A percentile compares a stretch with the other conserved stretches of the same genome.
These are phyloP conservation scores for Oreortyx pictus DNA, from an alignment of 2,797 vertebrate genomes.

Conservation along the genomic window DNA sequence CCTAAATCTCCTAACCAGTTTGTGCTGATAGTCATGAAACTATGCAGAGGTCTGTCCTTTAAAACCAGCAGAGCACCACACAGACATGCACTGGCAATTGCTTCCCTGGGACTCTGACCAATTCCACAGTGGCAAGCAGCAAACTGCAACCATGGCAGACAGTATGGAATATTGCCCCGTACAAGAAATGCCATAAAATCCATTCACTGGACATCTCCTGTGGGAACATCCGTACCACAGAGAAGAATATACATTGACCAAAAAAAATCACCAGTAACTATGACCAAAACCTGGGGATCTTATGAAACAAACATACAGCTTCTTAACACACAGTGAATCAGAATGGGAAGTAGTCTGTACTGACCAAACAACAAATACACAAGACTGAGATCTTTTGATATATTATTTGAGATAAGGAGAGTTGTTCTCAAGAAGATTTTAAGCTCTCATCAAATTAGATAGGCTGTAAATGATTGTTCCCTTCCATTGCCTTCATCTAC, in stretches of 20 bases:
- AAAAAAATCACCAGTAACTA: background rate
- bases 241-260: accelerated
- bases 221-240: background rate
- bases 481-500: background rate
- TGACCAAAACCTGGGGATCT: background rate
- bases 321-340: background rate
- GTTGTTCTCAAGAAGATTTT: background rate
- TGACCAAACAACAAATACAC: background rate
- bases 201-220: background rate
- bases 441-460: background rate
- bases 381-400: background rate
- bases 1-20: background rate
- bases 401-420: background rate
- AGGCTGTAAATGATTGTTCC: background rate
- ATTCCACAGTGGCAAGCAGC: background rate
- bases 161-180: background rate
- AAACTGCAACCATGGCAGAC: background rate
- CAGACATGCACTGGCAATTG: background rate
- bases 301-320: background rate
- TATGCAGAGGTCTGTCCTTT: background rate
- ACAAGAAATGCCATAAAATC: background rate
- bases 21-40: background rate
- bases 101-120: background rate
- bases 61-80: background rate
- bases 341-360: background rate